These are phyloP conservation scores for Chaitophorus viminalis DNA, from an alignment of 2,888 invertebrate species.

Conservation along the genomic window DNA sequence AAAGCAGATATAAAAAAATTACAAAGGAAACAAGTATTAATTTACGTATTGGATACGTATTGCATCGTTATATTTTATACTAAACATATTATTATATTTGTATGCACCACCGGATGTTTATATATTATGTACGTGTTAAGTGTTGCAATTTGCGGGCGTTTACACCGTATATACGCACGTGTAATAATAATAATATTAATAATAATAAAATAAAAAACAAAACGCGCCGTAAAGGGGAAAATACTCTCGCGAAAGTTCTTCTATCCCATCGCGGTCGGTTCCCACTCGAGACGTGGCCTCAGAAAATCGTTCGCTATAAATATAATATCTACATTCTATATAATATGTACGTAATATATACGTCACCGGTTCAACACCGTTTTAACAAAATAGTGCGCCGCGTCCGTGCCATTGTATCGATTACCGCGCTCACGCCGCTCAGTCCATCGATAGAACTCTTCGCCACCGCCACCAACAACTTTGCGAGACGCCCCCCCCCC, in stretches of 20 bases:
- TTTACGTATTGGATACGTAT: no score
- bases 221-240: not conserved
- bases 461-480: not conserved
- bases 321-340: no score
- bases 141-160: not conserved
- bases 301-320: not conserved
- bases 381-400: not conserved
- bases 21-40: no score
- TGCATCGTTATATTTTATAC: no score
- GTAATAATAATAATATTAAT: no score
- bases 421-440: not conserved
- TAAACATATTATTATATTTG: no score
- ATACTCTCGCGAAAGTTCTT: not conserved
- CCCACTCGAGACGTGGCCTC: constrained; percentile 2
- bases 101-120: no score
- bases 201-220: not conserved
- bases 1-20: no score
- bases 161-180: not conserved
- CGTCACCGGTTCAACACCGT: not conserved
- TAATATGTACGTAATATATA: not conserved
- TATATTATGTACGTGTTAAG: not conserved
- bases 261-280: not conserved
- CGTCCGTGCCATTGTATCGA: not conserved
- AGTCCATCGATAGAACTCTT: not conserved
- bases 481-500: not conserved